phyloP scores from a whole-genome alignment of 92 coral and sea anemone genomes.

The Ricordea florida region DNA sequence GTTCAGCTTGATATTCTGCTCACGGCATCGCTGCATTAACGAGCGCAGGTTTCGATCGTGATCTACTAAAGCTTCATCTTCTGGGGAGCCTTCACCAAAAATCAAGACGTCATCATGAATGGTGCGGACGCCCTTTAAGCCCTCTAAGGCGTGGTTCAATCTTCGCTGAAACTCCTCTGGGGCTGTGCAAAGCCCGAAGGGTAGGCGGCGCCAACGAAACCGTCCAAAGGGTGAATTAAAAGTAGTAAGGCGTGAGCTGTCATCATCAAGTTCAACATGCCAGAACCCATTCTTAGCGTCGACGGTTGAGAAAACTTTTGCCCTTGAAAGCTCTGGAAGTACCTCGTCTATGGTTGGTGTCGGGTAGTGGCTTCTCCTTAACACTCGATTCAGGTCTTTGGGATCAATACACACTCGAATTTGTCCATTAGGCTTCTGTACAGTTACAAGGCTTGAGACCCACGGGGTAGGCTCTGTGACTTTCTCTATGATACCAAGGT shows the following conservation, averaged over 20 bases:
- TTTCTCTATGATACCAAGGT: constrained; percentile 8
- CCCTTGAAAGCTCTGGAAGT: constrained; percentile 10
- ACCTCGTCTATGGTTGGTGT: constrained; percentile 20
- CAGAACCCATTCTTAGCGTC: not conserved
- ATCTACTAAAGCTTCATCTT: not conserved
- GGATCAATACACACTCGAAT: constrained; percentile 20
- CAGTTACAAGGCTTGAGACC: constrained; percentile 15
- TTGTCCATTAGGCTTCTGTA: constrained; percentile 10
- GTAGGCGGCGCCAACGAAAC: not conserved
- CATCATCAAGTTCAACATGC: no score
- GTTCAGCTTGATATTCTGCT: not conserved
- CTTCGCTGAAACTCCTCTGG: not conserved
- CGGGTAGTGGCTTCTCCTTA: constrained; percentile 20
- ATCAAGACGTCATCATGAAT: not conserved
- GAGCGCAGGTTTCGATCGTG: not conserved
- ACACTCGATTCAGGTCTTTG: not conserved
- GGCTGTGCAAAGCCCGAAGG: not conserved
- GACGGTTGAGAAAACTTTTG: constrained; percentile 25
- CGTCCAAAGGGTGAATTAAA: constrained; percentile 1
- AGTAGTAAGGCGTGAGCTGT: not conserved
- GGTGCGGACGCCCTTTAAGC: not conserved
- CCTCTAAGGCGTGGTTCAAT: not conserved
- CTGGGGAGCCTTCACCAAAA: not conserved
- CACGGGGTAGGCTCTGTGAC: constrained; percentile 29
- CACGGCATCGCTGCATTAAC: constrained; percentile 1